Evolutionary conservation across 2,888 invertebrate genomes (phyloP), one percentile per base, ranked within the genome.

Genomic region (Lycia hirtaria): DNA sequence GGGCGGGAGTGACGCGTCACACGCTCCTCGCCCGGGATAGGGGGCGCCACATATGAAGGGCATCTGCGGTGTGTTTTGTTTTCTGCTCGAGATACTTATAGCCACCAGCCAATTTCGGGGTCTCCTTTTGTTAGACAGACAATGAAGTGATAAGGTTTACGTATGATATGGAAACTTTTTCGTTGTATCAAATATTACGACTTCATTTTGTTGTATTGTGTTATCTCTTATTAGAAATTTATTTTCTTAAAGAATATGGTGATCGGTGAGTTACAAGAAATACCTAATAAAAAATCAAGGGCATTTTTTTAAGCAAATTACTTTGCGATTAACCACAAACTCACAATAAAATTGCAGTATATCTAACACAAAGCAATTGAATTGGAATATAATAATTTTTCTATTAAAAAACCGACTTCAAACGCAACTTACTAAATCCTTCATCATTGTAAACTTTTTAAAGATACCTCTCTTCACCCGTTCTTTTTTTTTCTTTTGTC

Each of bases 1-100:
- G 83, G 83, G 72, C 72, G 83, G 79, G 78, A 80, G 75, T 78
- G 82, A 76, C 73, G 70, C 76, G 80, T 80, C 81, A 81, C 78
- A 83, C 78, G 76, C 75, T 73, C 73, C 68, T 68, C 74, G 75
- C 73, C 74, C 73, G 72, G 74, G 78, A 81, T 82, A 76, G 75
- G 77, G 76, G 77, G 74, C 68, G 60, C 56, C 60, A 54, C 62
- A 60, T 60, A 64, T 65, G 73, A 78, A 76, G 78, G 77, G 72
- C 75, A 72, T 65, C 58, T 44, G 59, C 19, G 52, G 58, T 54
- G 55, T 65, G 60, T 62, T 67, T 67, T 62, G 61, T 62, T 63
- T 67, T 65, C 59, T 60, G 53, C 57, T 58, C 52, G 59, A 55
- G 57, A 51, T 64, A 63, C 62, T 61, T 64, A 57, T 55, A 62